phyloP scores from a whole-genome alignment of 1,140 invertebrate genomes.

The Hypothenemus hampei region DNA sequence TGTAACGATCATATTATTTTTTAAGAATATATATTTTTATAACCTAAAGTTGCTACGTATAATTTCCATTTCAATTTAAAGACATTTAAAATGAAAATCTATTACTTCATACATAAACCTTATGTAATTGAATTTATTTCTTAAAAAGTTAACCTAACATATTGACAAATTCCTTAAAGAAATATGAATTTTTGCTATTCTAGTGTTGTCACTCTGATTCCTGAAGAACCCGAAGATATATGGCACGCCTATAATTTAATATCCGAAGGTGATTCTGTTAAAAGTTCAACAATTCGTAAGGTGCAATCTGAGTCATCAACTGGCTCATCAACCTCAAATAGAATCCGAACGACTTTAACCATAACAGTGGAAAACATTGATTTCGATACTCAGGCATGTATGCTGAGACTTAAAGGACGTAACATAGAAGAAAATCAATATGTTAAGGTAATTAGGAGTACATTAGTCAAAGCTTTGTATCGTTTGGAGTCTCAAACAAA shows the following conservation, averaged over 20 bases:
- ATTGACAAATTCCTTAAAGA: not conserved
- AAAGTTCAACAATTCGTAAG: conserved; percentile 89
- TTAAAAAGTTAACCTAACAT: too few species aligned
- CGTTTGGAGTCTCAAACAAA: too few species aligned
- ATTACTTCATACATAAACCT: too few species aligned
- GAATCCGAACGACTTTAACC: conserved; percentile 89
- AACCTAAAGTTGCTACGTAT: too few species aligned
- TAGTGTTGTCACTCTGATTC: conserved; percentile 68
- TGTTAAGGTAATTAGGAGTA: conserved; percentile 71
- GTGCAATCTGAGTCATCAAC: conserved; percentile 87
- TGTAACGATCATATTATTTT: not conserved
- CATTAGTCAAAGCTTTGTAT: too few species aligned
- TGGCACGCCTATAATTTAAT: conserved; percentile 99
- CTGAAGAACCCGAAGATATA: conserved; percentile 98
- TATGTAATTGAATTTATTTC: conserved; percentile 29
- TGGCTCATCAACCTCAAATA: conserved; percentile 86
- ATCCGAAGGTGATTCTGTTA: conserved; percentile 83
- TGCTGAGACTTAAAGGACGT: conserved; percentile 87
- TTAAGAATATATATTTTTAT: conserved; percentile 5
- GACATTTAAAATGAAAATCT: too few species aligned
- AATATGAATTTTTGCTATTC: not conserved
- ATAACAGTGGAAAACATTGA: conserved; percentile 93
- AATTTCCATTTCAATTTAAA: too few species aligned
- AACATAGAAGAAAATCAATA: conserved; percentile 98
- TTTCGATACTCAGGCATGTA: conserved; percentile 96